Evolutionary conservation across 2,888 invertebrate species (phyloP).

Genomic region (Epistrophella euchroma): DNA sequence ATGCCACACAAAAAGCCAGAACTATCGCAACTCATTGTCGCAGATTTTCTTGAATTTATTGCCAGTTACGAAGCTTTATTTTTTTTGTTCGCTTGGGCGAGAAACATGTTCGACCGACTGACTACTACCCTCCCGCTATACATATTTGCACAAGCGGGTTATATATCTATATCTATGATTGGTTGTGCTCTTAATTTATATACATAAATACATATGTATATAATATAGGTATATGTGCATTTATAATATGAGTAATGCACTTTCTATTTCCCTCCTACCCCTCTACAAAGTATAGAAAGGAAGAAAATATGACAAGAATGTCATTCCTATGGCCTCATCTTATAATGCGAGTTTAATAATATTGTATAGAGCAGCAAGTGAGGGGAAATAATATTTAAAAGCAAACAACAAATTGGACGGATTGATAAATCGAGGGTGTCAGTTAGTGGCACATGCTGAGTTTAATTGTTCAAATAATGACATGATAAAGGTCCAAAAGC

Average conservation of each 20-base stretch:
- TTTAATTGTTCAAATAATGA: not conserved
- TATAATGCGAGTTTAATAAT: slow-evolving; percentile 8
- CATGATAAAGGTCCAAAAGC: not conserved
- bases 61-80: slow-evolving; percentile 54
- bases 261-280: slow-evolving; percentile 49
- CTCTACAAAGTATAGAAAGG: not conserved
- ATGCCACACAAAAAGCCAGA: slow-evolving; percentile 34
- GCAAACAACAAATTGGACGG: slow-evolving; percentile 45
- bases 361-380: slow-evolving; percentile 32
- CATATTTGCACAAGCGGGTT: not conserved
- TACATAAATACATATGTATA: not conserved
- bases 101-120: slow-evolving; percentile 51
- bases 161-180: slow-evolving; percentile 36
- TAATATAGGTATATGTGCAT: not conserved
- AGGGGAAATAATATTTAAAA: slow-evolving; percentile 27
- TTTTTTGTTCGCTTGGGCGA: slow-evolving; percentile 40
- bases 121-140: slow-evolving; percentile 40
- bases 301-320: slow-evolving; percentile 40
- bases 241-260: slow-evolving; percentile 37
- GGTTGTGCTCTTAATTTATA: slow-evolving; percentile 59
- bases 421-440: slow-evolving; percentile 43
- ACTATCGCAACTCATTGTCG: slow-evolving; percentile 69
- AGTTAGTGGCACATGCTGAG: slow-evolving; percentile 38
- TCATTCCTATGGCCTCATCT: slow-evolving; percentile 60
- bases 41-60: slow-evolving; percentile 67